A percentile compares a stretch with the other conserved stretches of the same genome.
Evolutionary conservation across 2,797 vertebrate species (phyloP).

Genomic region (Sebastes umbrosus): DNA sequence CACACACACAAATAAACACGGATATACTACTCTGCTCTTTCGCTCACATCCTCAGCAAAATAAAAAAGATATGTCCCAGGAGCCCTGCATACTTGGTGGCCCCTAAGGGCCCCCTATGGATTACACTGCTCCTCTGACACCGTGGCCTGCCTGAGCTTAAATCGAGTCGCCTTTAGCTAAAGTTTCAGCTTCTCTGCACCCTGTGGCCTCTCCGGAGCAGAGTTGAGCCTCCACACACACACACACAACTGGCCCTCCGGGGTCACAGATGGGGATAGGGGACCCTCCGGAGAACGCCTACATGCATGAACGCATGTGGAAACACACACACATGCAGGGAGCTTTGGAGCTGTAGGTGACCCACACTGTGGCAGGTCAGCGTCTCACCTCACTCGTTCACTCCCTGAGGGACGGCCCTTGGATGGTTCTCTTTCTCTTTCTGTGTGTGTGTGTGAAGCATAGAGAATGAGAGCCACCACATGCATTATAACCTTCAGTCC

Average conservation of each 20-base stretch:
- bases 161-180: constrained; percentile 65
- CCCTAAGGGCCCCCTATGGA: constrained; percentile 65
- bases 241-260: constrained; percentile 6
- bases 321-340: constrained; percentile 15
- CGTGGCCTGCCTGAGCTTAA: constrained; percentile 56
- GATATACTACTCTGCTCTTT: background rate
- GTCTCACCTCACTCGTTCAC: constrained; percentile 65
- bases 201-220: constrained; percentile 58
- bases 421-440: constrained; percentile 30
- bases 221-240: constrained; percentile 55
- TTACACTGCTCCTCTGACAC: constrained; percentile 69
- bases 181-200: constrained; percentile 71
- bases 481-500: constrained; percentile 64
- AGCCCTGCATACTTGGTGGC: constrained; percentile 56
- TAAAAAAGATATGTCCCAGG: constrained; percentile 31
- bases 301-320: constrained; percentile 55
- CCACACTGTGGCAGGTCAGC: constrained; percentile 62
- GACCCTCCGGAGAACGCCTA: constrained; percentile 34
- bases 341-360: constrained; percentile 53
- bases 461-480: constrained; percentile 40
- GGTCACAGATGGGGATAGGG: constrained; percentile 53
- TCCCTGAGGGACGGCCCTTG: constrained; percentile 57
- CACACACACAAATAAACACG: background rate
- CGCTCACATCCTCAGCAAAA: background rate
- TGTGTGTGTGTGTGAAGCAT: constrained; percentile 14